Percentiles rank a stretch among this genome's conserved stretches.
Evolutionary conservation across 2,888 invertebrate species (phyloP).

Genomic region (Celastrina argiolus): DNA sequence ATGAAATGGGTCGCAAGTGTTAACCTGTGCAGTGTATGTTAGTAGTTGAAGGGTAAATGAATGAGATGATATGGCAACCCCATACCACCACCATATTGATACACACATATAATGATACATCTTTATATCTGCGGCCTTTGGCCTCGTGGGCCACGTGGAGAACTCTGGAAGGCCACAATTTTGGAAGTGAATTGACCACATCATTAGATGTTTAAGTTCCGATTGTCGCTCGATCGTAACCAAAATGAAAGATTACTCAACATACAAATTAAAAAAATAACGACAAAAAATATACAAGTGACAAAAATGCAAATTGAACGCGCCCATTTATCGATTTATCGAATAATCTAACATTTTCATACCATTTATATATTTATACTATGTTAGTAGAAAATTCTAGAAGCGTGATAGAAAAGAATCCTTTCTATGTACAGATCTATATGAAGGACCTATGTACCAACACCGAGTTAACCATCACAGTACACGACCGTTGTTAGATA

Average conservation of each 20-base stretch:
- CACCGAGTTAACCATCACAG: constrained; percentile 61
- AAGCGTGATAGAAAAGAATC: constrained; percentile 67
- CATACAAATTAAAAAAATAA: background rate
- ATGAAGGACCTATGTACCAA: constrained; percentile 55
- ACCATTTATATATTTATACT: constrained; percentile 45
- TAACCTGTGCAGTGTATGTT: constrained; percentile 74
- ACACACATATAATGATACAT: constrained; percentile 58
- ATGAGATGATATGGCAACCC: constrained; percentile 72
- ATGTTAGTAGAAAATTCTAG: constrained; percentile 72
- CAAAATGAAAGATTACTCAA: constrained; percentile 61
- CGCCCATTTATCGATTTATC: constrained; percentile 41
- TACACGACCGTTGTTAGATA: constrained; percentile 48
- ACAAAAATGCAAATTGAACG: constrained; percentile 5
- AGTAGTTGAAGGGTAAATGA: constrained; percentile 68
- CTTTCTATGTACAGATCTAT: constrained; percentile 60
- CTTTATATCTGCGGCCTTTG: constrained; percentile 57
- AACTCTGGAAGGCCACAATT: constrained; percentile 77
- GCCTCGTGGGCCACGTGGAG: constrained; percentile 68
- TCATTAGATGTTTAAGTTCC: constrained; percentile 38
- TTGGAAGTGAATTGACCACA: constrained; percentile 43
- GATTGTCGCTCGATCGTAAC: constrained; percentile 49
- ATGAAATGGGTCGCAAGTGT: constrained; percentile 52
- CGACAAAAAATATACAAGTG: constrained; percentile 1
- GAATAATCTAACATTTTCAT: constrained; percentile 55
- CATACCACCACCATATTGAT: constrained; percentile 69